Conservation (phyloP, 2,888 invertebrate genomes). For the Onchidella celtica region DNA sequence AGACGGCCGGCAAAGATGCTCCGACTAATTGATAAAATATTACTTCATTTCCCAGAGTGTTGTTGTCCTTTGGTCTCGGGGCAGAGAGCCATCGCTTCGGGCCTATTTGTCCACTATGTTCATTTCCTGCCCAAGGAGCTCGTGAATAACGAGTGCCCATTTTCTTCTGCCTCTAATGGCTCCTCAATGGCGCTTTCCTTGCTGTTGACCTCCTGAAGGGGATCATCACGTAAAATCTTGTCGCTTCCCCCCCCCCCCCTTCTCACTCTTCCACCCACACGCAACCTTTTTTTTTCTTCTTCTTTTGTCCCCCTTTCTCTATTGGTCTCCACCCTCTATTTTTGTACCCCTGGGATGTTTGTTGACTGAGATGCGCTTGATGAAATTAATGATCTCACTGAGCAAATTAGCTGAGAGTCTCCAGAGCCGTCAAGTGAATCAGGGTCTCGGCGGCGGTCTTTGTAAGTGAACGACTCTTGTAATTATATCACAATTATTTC, state of each 20-base stretch:
- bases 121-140: slow-evolving; percentile 38
- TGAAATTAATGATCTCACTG: slow-evolving; percentile 49
- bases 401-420: slow-evolving; percentile 38
- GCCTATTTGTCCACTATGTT: slow-evolving; percentile 48
- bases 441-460: not conserved
- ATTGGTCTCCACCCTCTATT: not conserved
- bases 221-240: slow-evolving; percentile 13
- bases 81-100: not conserved
- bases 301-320: not conserved
- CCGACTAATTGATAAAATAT: slow-evolving; percentile 52
- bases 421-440: slow-evolving; percentile 33
- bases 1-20: slow-evolving; percentile 32
- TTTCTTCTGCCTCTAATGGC: slow-evolving; percentile 39
- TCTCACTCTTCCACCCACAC: not conserved
- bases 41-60: slow-evolving; percentile 49
- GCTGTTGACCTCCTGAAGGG: slow-evolving; percentile 36
- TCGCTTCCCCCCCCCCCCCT: not conserved
- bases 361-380: slow-evolving; percentile 42
- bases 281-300: not conserved
- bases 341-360: slow-evolving; percentile 32
- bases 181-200: slow-evolving; percentile 24
- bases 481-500: slow-evolving; percentile 45
- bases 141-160: slow-evolving; percentile 33
- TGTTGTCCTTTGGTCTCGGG: slow-evolving; percentile 11
- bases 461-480: not conserved